Percentiles rank a stretch among this genome's conserved stretches.
These are phyloP conservation scores for Conistra vaccinii DNA, from an alignment of 2,888 invertebrate species.

Conservation along the genomic window DNA sequence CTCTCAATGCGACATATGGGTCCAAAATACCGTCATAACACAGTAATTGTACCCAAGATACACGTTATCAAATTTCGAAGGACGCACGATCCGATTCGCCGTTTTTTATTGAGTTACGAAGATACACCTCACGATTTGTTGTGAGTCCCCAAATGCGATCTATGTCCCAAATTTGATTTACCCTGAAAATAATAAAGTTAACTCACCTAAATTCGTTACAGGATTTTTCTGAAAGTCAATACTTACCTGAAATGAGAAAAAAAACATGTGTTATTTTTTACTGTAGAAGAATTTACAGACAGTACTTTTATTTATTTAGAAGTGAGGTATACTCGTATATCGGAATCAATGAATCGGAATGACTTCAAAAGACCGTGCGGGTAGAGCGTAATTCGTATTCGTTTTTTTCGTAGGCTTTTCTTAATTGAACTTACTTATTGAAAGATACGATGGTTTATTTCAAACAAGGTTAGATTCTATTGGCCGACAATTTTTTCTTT, in stretches of 20 bases:
- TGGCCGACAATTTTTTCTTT: background rate
- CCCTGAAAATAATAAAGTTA: slow-evolving; percentile 58
- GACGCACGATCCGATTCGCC: slow-evolving; percentile 54
- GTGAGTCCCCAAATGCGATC: slow-evolving; percentile 54
- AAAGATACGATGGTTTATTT: background rate
- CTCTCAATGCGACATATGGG: slow-evolving; percentile 43
- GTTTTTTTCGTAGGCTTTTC: slow-evolving; percentile 3
- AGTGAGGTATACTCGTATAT: slow-evolving; percentile 18
- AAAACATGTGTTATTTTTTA: slow-evolving; percentile 32
- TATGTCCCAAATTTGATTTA: slow-evolving; percentile 55
- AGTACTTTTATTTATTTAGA: slow-evolving; percentile 20
- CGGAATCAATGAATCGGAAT: slow-evolving; percentile 43
- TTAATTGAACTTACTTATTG: background rate
- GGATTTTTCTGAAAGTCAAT: slow-evolving; percentile 45
- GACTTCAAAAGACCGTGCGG: slow-evolving; percentile 34
- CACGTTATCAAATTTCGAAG: slow-evolving; percentile 64
- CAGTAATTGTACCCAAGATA: slow-evolving; percentile 63
- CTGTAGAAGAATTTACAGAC: background rate
- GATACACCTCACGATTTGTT: slow-evolving; percentile 64
- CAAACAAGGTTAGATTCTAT: background rate
- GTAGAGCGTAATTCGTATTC: background rate
- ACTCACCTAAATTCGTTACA: slow-evolving; percentile 62
- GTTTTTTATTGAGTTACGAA: slow-evolving; percentile 59
- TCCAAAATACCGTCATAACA: slow-evolving; percentile 62
- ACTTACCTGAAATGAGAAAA: slow-evolving; percentile 64